Evolutionary conservation across 2,888 invertebrate genomes (phyloP).

Genomic region (Pelosia muscerda): DNA sequence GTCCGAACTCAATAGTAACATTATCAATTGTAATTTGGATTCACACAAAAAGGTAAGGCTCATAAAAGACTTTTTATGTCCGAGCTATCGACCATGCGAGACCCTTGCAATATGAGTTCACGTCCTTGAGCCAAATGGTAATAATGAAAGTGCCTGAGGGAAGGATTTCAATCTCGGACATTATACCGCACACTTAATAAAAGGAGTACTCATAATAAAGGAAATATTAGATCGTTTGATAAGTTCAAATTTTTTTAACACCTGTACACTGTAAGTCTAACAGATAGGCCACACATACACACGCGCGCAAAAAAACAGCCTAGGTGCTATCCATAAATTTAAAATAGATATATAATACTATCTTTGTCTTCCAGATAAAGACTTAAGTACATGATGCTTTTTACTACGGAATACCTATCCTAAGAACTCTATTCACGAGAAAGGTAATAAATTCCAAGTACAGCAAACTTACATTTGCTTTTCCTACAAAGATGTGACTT

Average conservation of each 20-base stretch:
- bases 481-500: not conserved
- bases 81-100: slow-evolving; percentile 16
- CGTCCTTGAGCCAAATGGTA: slow-evolving; percentile 11
- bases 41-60: slow-evolving; percentile 18
- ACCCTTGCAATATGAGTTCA: slow-evolving; percentile 19
- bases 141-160: slow-evolving; percentile 22
- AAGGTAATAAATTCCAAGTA: slow-evolving; percentile 12
- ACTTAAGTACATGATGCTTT: not conserved
- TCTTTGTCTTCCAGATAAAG: not conserved
- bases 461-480: slow-evolving; percentile 15
- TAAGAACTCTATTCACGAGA: not conserved
- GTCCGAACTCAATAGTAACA: slow-evolving; percentile 6
- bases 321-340: not conserved
- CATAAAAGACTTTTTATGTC: slow-evolving; percentile 20
- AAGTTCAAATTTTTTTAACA: not conserved
- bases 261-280: too few relatives aligned
- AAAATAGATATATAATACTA: not conserved
- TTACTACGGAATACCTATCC: slow-evolving; percentile 9
- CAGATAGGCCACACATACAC: too few relatives aligned
- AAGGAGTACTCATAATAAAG: not conserved
- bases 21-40: slow-evolving; percentile 26
- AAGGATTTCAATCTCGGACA: not conserved
- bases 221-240: not conserved
- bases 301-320: too few relatives aligned
- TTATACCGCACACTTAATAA: slow-evolving; percentile 1